Base-by-base conservation (phyloP, 2,888 invertebrate species). In the Pseudeuparius sepicola region DNA sequence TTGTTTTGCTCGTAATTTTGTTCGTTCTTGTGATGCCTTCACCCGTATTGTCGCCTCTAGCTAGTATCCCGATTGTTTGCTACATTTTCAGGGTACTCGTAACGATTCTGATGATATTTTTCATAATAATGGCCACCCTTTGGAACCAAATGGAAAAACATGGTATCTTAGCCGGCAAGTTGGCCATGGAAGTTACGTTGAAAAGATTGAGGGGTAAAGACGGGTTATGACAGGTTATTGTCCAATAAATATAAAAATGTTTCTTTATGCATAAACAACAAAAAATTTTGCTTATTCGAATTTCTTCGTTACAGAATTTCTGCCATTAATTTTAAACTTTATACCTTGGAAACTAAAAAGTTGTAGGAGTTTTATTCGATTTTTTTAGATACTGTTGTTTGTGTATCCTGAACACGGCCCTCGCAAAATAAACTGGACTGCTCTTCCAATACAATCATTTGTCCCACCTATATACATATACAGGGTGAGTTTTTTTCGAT, bases 131-230 rank as follows among this genome's bases (percentile, higher is more conserved):
- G 87, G 83, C 78, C 17, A 71, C 81, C 1, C 55, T 89, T 42
- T 88, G 88, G 87, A 82, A 85, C 56, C 71, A 70, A 45, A 81
- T 86, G 43, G 89, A 89, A 59, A 68, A 68, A 46, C 83, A 88
- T 60, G 82, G 80, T 24, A 66, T 86, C 10, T 68, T 78, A 48
- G 78, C 86, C n/a, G 80, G 81, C 4, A 71, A 78, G 51, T 67
- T 71, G 34, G 75, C 75, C 2, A 75, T 88, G 68, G 72, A 80
- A 51, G 70, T 80, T 48, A 64, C 62, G 33, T 57, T 60, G 36
- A 50, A 43, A 39, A 49, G 37, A 37, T 33, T 51, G 13, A 20
- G n/a, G n/a, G 6, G 6, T 20, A 7, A 6, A 20, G 20, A 20
- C 20, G n/a, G 7, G 6, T 20, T 20, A 20, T 20, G 20, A 20